Evolutionary conservation across 2,113 vertebrate genomes (phyloP), one percentile per base, ranked within the genome.

Genomic region (Scartelaos histophorus): DNA sequence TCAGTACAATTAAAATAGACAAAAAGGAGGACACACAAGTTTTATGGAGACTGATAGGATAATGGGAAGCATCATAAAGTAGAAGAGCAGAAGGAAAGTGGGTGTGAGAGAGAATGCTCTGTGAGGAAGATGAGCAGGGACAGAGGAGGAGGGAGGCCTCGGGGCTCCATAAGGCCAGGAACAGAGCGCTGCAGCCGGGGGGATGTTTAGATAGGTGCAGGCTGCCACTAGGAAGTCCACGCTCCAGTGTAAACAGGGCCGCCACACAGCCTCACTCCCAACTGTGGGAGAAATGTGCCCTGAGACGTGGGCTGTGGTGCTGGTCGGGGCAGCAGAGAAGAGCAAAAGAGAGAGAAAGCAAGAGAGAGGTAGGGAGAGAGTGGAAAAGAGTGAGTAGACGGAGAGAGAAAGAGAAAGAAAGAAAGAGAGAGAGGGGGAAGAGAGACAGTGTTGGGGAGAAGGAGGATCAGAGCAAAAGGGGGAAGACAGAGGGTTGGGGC

Each of bases 121-220:
- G 76, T 58, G 56, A 11, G 13, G 56, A 54, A 29, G 82, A 79
- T 74, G 79, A 74, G 60, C 47, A 7, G 68, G 73, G 75, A 7
- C 51, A 77, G 73, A 61, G 67, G 76, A 65, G 80, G 65, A 67
- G 67, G 80, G 65, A 67, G 67, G 66, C 61, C 17, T 11, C n/a
- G 65, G 62, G 65, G 66, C 78, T 71, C 77, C 88, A 87, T 75
- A 70, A 91, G 90, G 90, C 90, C 88, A 85, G 90, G 91, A 93
- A 93, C 90, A 92, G 71, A 88, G 90, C 90, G 89, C 90, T 91
- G 91, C 86, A 88, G 91, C 92, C 86, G 87, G 91, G 91, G 92
- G 93, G 93, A 94, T 94, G 93, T 94, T 94, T 94, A 93, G 91
- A 94, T 94, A 94, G 93, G 93, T 94, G 93, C 93, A 94, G 91